Evolutionary conservation across 1,140 invertebrate species (phyloP).

Genomic region (Pararge aegeria): DNA sequence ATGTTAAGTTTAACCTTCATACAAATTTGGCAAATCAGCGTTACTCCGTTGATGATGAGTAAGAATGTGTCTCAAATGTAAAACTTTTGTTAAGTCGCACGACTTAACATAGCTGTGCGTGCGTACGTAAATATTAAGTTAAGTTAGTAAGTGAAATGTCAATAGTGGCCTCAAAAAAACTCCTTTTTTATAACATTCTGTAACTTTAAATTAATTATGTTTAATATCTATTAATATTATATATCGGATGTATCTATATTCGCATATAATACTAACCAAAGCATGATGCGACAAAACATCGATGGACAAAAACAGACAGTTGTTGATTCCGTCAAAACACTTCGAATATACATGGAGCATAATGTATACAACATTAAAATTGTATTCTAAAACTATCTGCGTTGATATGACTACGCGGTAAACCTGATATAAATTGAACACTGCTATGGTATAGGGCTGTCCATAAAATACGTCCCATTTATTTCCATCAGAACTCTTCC

Average conservation of each 20-base stretch:
- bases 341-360: slow-evolving; percentile 30
- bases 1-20: no score
- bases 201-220: not conserved
- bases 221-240: not conserved
- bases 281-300: slow-evolving; percentile 8
- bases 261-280: not conserved
- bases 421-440: slow-evolving; percentile 63
- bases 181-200: no score
- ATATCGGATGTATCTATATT: not conserved
- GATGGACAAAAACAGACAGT: slow-evolving; percentile 42
- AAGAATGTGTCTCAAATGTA: no score
- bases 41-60: no score
- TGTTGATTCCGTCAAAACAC: slow-evolving; percentile 52
- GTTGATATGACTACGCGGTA: slow-evolving; percentile 64
- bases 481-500: not conserved
- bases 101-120: no score
- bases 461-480: not conserved
- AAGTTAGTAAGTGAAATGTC: no score
- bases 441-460: slow-evolving; percentile 41
- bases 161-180: no score
- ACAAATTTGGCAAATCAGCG: no score
- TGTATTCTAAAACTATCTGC: slow-evolving; percentile 41
- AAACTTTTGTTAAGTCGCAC: no score
- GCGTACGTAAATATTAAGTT: no score
- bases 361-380: slow-evolving; percentile 36